Percentiles rank a stretch among this genome's conserved stretches.
Conservation (phyloP, 2,888 invertebrate species). For the Sthenelais limicola region DNA sequence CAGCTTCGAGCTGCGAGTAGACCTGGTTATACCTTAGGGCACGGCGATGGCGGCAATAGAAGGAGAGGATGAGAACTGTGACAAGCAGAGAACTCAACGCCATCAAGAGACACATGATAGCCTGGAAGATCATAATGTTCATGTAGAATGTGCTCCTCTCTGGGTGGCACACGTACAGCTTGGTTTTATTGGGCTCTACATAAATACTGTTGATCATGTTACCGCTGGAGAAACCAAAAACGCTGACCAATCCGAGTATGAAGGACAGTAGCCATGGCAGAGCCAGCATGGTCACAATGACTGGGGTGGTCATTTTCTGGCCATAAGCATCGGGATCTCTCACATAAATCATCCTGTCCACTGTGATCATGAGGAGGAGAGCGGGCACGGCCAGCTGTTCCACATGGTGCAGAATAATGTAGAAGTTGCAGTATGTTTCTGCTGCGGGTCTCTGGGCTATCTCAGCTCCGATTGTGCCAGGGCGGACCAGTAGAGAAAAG, state of each 20-base stretch:
- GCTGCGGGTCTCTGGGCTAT: neutral
- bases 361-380: neutral
- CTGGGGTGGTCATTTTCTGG: constrained; percentile 9
- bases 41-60: constrained; percentile 18
- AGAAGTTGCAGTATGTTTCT: constrained; percentile 1
- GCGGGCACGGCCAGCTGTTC: constrained; percentile 12
- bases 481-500: constrained; percentile 9
- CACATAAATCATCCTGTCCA: constrained; percentile 24
- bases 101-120: neutral
- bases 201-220: neutral
- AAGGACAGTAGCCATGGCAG: constrained; percentile 12
- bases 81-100: constrained; percentile 5
- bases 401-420: neutral
- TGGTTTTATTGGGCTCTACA: neutral
- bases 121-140: constrained; percentile 7
- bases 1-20: constrained; percentile 20
- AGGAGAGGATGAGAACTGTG: constrained; percentile 12
- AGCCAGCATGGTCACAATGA: neutral
- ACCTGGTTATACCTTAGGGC: constrained; percentile 1
- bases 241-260: neutral
- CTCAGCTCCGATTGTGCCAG: constrained; percentile 3
- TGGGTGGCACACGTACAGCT: neutral
- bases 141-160: neutral
- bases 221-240: neutral
- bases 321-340: constrained; percentile 20